Evolutionary conservation across 2,113 vertebrate species (phyloP).

Genomic region (Empidonax alnorum): DNA sequence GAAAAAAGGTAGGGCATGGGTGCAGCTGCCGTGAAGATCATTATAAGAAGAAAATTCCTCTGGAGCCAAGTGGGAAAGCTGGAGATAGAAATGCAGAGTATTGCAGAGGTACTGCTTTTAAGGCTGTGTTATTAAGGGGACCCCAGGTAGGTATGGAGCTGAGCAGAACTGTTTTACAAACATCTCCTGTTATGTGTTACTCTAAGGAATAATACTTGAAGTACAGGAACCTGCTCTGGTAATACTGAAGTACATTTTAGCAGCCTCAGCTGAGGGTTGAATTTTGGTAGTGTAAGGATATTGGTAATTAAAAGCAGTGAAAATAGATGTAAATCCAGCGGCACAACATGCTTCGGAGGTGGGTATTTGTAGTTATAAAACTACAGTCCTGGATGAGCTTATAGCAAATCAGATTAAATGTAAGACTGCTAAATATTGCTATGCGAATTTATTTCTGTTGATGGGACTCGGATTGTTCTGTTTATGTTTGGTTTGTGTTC

Average conservation of each 20-base stretch:
- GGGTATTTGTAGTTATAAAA: neutral
- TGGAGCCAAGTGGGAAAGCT: neutral
- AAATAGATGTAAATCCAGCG: neutral
- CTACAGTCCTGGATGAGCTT: neutral
- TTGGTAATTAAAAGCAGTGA: neutral
- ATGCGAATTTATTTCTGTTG: neutral
- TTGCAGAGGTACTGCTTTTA: neutral
- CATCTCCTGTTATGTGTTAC: neutral
- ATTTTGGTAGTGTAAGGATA: neutral
- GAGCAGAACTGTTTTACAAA: neutral
- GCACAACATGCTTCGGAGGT: accelerated
- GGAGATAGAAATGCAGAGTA: neutral
- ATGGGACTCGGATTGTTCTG: neutral
- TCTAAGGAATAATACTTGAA: neutral
- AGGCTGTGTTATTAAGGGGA: neutral
- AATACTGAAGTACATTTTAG: neutral
- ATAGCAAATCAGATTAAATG: neutral
- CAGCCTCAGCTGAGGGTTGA: neutral
- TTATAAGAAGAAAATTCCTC: neutral
- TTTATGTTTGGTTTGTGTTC: neutral
- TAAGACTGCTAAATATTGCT: neutral
- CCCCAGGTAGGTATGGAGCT: neutral
- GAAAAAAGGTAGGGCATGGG: accelerated
- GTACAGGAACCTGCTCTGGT: neutral
- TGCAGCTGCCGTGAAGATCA: neutral